Evolutionary conservation across 2,113 vertebrate species (phyloP), one percentile per base, ranked within the genome.

Genomic region (Pipa parva): DNA sequence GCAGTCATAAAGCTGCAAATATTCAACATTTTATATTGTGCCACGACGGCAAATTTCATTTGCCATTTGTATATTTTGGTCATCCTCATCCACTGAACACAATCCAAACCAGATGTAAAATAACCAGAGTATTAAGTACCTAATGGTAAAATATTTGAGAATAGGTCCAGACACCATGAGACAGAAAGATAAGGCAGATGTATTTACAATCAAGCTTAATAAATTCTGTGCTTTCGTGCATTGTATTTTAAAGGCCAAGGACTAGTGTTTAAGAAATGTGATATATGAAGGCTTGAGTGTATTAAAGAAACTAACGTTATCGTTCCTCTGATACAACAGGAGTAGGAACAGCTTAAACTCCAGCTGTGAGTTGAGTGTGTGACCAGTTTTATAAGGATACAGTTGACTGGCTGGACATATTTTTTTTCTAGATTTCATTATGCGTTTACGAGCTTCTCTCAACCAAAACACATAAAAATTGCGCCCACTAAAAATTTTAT

Each of bases 301-400:
- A 13, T 2, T 20, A 49, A 22, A 13, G 12, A 8, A 1, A 26
- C 60, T 25, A 12, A 52, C 18, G 22, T 26, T 7, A 25, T 20
- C 25, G 27, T 3, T n/a, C 48, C 61, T 54, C 24, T 61, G 36
- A 33, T 61, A 45, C 39, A 52, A 45, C 66, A 22, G 37, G 48
- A 61, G 45, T 21, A 52, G 17, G 31, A 2, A 12, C 3, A 26
- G 57, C 57, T 69, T 74, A 79, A 78, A 74, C 75, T 76, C 80
- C 82, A 82, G 80, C 82, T 84, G 82, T 77, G 80, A 45, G 20
- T 24, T 69, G 25, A 76, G 74, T 77, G 69, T 63, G 78, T 75
- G 68, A 78, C 71, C 71, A 73, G 68, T 76, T 76, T 82, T 82
- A 81, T 81, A 78, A 75, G 65, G 45, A 69, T 81, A 80, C 75